Evolutionary conservation across 2,797 vertebrate species (phyloP).

Genomic region (Notamacropus eugenii): DNA sequence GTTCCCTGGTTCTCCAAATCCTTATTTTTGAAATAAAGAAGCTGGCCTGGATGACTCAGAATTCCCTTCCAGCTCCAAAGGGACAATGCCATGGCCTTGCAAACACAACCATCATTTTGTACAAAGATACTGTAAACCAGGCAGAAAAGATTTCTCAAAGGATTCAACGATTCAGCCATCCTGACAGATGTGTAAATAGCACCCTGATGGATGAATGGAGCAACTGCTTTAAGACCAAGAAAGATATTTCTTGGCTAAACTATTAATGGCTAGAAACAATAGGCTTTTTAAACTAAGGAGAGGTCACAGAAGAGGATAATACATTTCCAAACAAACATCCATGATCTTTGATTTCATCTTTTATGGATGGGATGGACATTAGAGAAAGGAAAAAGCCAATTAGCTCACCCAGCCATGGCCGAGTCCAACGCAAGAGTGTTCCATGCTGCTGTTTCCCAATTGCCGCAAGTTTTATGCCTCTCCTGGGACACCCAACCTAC

Average conservation of each 20-base stretch:
- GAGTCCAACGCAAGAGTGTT: not conserved
- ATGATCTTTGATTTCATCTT: constrained; percentile 16
- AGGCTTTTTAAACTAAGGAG: not conserved
- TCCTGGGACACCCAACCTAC: not conserved
- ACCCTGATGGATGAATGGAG: not conserved
- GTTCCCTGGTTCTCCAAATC: not conserved
- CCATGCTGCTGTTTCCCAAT: not conserved
- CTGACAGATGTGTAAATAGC: not conserved
- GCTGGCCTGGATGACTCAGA: not conserved
- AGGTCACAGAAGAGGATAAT: not conserved
- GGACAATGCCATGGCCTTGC: not conserved
- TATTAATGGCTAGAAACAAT: not conserved
- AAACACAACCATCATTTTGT: not conserved
- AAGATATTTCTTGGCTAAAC: not conserved
- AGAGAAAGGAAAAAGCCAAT: not conserved
- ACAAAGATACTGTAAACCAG: not conserved
- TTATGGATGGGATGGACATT: constrained; percentile 14
- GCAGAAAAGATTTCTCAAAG: not conserved
- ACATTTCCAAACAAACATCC: not conserved
- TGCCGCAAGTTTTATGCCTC: not conserved
- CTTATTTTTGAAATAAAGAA: not conserved
- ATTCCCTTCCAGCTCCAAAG: not conserved
- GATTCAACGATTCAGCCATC: not conserved
- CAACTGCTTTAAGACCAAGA: not conserved
- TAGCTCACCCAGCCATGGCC: not conserved